phyloP scores from a whole-genome alignment of 2,888 invertebrate genomes.

The Pheosia tremula region DNA sequence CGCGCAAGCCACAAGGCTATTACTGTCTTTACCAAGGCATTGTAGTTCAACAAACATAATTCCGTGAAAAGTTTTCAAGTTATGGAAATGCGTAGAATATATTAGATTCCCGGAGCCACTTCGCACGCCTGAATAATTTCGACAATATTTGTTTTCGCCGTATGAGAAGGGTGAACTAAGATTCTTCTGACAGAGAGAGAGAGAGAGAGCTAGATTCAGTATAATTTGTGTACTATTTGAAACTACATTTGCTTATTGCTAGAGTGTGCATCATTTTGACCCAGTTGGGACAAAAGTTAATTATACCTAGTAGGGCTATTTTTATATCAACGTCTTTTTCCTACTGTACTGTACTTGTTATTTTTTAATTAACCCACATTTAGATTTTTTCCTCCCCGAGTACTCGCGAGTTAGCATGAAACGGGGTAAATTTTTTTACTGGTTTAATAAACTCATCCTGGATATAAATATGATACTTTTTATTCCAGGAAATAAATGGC shows the following conservation, averaged over 20 bases:
- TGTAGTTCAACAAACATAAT: conserved; percentile 2
- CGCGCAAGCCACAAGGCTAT: not conserved
- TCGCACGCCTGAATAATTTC: conserved; percentile 16
- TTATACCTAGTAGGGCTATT: too few relatives aligned
- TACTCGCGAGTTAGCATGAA: too few relatives aligned
- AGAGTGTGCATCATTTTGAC: too few relatives aligned
- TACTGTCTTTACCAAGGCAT: not conserved
- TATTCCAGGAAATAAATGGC: too few relatives aligned
- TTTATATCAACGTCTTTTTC: too few relatives aligned
- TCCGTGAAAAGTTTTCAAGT: conserved; percentile 1
- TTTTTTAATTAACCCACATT: too few relatives aligned
- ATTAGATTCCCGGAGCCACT: not conserved
- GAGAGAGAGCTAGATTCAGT: conserved; percentile 22
- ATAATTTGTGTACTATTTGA: conserved; percentile 11
- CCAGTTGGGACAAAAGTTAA: too few relatives aligned
- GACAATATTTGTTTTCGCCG: conserved; percentile 16
- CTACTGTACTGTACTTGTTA: too few relatives aligned
- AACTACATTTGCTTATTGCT: not conserved
- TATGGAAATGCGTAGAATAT: conserved; percentile 3
- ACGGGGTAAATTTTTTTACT: too few relatives aligned
- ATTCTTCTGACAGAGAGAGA: conserved; percentile 23
- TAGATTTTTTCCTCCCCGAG: too few relatives aligned
- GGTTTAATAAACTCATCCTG: too few relatives aligned
- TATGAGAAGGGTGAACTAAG: conserved; percentile 16
- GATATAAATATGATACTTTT: too few relatives aligned